Percentiles rank a stretch among this genome's conserved stretches.
Evolutionary conservation across 2,113 vertebrate genomes (phyloP).

Genomic region (Pyrgilauda ruficollis): DNA sequence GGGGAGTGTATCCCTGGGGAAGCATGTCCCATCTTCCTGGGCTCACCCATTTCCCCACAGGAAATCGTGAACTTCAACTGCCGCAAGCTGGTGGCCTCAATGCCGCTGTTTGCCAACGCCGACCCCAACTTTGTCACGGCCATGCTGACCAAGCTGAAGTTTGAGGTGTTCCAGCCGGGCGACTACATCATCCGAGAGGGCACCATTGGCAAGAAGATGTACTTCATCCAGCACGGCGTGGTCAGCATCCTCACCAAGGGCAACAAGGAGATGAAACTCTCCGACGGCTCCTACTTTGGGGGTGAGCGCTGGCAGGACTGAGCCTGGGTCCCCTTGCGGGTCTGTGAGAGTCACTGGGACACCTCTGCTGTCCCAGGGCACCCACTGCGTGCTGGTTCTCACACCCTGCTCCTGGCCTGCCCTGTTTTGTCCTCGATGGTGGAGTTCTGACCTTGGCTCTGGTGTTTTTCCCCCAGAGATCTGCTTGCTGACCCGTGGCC

Average conservation of each 20-base stretch:
- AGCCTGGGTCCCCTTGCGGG: fast-evolving
- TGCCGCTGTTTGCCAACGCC: constrained; percentile 96
- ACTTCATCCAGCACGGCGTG: constrained; percentile 96
- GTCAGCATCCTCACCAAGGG: constrained; percentile 92
- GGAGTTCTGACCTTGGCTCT: background rate
- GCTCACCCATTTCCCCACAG: constrained; percentile 54
- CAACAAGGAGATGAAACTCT: constrained; percentile 94
- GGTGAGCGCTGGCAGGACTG: constrained; percentile 64
- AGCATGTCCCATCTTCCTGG: fast-evolving
- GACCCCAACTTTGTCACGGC: constrained; percentile 97
- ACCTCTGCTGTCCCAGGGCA: fast-evolving
- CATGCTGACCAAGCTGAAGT: constrained; percentile 96
- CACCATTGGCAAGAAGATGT: constrained; percentile 98
- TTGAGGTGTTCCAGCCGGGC: constrained; percentile 93
- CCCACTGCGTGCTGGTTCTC: background rate
- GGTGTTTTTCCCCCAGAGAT: constrained; percentile 77
- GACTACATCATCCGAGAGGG: constrained; percentile 96
- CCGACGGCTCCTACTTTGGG: constrained; percentile 95
- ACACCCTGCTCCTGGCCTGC: background rate
- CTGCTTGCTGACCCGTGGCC: constrained; percentile 92
- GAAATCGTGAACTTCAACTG: constrained; percentile 98
- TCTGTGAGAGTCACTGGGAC: background rate
- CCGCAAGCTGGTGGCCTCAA: constrained; percentile 95
- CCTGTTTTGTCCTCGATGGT: fast-evolving
- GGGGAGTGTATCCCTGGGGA: background rate